Conservation (phyloP, 1,140 invertebrate genomes). For the Riptortus pedestris region DNA sequence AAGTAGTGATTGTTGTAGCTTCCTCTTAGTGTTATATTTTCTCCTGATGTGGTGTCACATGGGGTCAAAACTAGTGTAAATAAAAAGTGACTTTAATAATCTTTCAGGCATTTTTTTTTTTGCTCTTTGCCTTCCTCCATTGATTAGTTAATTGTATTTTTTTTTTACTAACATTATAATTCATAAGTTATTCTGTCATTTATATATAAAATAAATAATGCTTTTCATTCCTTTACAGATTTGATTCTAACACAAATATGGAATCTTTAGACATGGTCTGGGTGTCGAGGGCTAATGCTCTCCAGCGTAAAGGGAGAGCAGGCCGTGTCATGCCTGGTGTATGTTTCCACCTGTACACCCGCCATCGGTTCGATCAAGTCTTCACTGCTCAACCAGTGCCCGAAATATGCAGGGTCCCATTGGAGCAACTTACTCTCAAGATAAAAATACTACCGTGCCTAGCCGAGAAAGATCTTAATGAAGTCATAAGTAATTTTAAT, state of each 20-base stretch:
- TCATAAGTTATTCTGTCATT: too few species aligned
- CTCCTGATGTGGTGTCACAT: too few species aligned
- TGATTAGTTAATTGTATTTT: too few species aligned
- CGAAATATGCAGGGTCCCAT: constrained; percentile 71
- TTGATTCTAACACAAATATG: constrained; percentile 75
- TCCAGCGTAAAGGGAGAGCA: constrained; percentile 73
- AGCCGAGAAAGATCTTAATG: constrained; percentile 49
- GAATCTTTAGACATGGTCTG: constrained; percentile 67
- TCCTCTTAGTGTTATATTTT: too few species aligned
- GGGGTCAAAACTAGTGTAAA: too few species aligned
- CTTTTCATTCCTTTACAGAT: constrained; percentile 49
- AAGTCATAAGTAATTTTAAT: constrained; percentile 56
- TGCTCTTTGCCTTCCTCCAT: too few species aligned
- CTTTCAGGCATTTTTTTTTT: too few species aligned
- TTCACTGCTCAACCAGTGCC: constrained; percentile 61
- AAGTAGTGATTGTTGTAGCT: too few species aligned
- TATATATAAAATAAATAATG: too few species aligned
- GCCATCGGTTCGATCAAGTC: constrained; percentile 48
- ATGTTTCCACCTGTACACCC: constrained; percentile 69
- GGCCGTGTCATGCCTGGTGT: constrained; percentile 80
- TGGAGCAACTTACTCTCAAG: constrained; percentile 78
- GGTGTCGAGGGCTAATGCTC: constrained; percentile 68
- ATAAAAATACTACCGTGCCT: constrained; percentile 71
- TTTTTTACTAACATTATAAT: too few species aligned
- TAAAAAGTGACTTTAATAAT: too few species aligned